phyloP scores from a whole-genome alignment of 1,140 invertebrate species.

The Araneus ventricosus region DNA sequence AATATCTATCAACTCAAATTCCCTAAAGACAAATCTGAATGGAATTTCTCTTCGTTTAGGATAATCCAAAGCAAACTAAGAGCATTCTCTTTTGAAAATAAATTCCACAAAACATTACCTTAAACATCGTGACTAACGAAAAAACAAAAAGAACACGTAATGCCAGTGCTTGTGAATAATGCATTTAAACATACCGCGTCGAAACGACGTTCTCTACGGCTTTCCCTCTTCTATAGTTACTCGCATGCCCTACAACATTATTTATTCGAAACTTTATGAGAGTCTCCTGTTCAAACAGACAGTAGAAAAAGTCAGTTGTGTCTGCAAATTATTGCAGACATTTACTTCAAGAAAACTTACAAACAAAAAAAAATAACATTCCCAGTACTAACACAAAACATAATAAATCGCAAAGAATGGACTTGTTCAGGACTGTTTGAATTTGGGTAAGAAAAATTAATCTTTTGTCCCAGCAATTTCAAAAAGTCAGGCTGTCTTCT shows the following conservation, averaged over 20 bases:
- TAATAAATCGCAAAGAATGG: neutral
- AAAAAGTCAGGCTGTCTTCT: too few species aligned
- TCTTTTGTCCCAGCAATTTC: too few species aligned
- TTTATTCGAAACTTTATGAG: neutral
- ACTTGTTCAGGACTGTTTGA: too few species aligned
- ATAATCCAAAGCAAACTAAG: too few species aligned
- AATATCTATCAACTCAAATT: neutral
- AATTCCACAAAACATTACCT: neutral
- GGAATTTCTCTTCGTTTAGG: too few species aligned
- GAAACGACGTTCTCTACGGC: neutral
- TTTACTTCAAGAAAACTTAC: neutral
- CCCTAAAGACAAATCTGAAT: neutral
- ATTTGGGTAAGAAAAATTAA: too few species aligned
- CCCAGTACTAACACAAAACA: neutral
- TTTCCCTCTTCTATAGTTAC: neutral
- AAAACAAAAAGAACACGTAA: neutral
- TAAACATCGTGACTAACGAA: neutral
- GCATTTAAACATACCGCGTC: neutral
- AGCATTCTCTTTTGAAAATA: neutral
- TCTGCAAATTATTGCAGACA: constrained; percentile 1
- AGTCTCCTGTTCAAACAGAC: neutral
- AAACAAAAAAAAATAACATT: neutral
- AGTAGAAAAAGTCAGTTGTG: neutral
- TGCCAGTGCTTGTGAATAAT: neutral
- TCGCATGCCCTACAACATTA: neutral